Conservation (phyloP, 2,888 invertebrate species). For the Lycocerus yunnanus region DNA sequence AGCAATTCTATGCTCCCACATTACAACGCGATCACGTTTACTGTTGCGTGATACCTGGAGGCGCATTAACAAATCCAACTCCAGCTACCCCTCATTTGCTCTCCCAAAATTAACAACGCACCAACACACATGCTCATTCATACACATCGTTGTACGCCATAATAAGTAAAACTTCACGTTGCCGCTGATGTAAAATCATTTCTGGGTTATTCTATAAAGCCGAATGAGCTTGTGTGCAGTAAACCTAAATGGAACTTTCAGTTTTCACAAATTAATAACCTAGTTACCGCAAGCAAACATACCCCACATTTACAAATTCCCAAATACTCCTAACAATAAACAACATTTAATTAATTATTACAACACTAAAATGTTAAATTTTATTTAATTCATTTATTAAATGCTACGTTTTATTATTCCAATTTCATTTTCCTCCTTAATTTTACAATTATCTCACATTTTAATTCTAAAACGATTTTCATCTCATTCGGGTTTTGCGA, state of each 20-base stretch:
- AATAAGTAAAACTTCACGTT: constrained; percentile 18
- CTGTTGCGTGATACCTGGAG: constrained; percentile 31
- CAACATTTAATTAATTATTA: neutral
- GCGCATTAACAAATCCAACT: constrained; percentile 27
- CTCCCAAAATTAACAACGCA: constrained; percentile 28
- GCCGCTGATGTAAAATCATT: neutral
- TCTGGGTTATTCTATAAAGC: neutral
- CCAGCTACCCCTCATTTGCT: constrained; percentile 16
- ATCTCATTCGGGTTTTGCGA: too few species aligned
- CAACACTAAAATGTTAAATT: neutral
- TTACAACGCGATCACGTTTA: constrained; percentile 32
- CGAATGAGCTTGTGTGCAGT: neutral
- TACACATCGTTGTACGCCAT: constrained; percentile 20
- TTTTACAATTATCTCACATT: neutral
- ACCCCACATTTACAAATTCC: neutral
- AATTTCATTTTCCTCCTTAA: neutral
- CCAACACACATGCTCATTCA: constrained; percentile 13
- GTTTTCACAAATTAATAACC: constrained; percentile 1
- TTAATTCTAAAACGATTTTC: too few species aligned
- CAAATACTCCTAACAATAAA: neutral
- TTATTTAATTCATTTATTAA: neutral
- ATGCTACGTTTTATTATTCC: neutral
- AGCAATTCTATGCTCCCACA: constrained; percentile 31
- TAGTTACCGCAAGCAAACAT: neutral
- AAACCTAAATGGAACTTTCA: neutral